A percentile compares a stretch with the other conserved stretches of the same genome.
phyloP scores from a whole-genome alignment of 2,888 invertebrate species.

The Thymelicus sylvestris region DNA sequence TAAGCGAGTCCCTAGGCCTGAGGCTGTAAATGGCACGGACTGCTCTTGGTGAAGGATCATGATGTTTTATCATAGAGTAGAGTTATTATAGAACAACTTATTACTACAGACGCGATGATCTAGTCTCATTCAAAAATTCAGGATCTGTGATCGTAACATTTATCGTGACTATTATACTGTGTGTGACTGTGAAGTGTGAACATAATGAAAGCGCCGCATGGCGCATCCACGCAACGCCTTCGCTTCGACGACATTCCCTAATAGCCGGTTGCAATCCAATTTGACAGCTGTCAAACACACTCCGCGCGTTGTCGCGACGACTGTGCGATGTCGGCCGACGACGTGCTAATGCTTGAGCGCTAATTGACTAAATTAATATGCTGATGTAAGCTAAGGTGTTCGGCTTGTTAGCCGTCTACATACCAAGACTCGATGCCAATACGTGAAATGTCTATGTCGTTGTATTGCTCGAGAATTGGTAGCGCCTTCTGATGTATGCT shows the following conservation, averaged over 20 bases:
- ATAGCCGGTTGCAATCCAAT: conserved; percentile 80
- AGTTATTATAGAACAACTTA: too few relatives aligned
- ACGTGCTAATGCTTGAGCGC: conserved; percentile 66
- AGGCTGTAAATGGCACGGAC: too few relatives aligned
- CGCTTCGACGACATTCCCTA: conserved; percentile 68
- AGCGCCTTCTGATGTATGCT: too few relatives aligned
- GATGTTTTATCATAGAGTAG: too few relatives aligned
- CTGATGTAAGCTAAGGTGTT: conserved; percentile 61
- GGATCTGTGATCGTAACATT: background rate
- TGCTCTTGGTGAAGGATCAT: too few relatives aligned
- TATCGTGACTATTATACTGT: background rate
- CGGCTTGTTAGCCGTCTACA: conserved; percentile 39
- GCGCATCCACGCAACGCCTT: conserved; percentile 54
- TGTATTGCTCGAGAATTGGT: background rate
- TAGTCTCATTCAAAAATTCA: too few relatives aligned
- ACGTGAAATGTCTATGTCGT: background rate
- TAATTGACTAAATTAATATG: conserved; percentile 63
- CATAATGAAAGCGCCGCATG: conserved; percentile 42
- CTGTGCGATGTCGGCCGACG: conserved; percentile 67
- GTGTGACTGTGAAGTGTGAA: background rate
- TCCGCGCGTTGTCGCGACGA: conserved; percentile 70
- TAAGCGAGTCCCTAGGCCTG: too few relatives aligned
- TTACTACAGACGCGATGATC: too few relatives aligned
- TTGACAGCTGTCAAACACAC: conserved; percentile 83
- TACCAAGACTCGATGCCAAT: conserved; percentile 24